Base-by-base conservation (phyloP, 2,113 vertebrate genomes). In the Hiodon tergisus region DNA sequence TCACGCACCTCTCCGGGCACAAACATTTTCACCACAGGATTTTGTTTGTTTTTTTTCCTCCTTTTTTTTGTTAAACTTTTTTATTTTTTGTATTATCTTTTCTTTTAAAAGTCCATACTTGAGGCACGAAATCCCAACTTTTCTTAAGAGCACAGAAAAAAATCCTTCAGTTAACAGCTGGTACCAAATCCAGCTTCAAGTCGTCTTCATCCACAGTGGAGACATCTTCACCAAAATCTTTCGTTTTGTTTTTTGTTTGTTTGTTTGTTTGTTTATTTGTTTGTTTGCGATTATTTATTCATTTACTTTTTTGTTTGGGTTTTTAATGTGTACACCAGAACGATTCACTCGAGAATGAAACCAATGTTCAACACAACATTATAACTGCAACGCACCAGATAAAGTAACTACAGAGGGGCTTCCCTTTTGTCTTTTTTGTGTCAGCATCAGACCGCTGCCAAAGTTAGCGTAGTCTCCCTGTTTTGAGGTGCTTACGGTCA, bases 1-100 rank as follows among this genome's bases (percentile, higher is more conserved):
- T 74, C 67, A 81, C 70, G 71, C 79, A 79, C 71, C 55, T 68
- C 74, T 68, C 73, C 61, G 53, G 69, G 72, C 72, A 72, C 67
- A 79, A 76, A 79, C 50, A 69, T 67, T 66, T 9, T 69, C 78
- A 76, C 76, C 83, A 75, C 61, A 69, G 53, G 13, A 3, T 59
- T 77, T 17, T 80, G 48, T 69, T 75, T 73, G n/a, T 72, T 11
- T 53, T 68, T n/a, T 4, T 57, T 55, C 17, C 14, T 57, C 46
- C 65, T 16, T 69, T 48, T 11, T 72, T 68, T 50, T 68, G 51
- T 77, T 5, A 46, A 52, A 67, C 50, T 57, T 67, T 52, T n/a
- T 53, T 67, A 72, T 51, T 47, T 14, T 58, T 59, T 57, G 0
- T 11, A n/a, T 52, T 17, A 11, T 68, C n/a, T 47, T 67, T 11